Evolutionary conservation across 2,113 vertebrate genomes (phyloP).

Genomic region (Anser cygnoides): DNA sequence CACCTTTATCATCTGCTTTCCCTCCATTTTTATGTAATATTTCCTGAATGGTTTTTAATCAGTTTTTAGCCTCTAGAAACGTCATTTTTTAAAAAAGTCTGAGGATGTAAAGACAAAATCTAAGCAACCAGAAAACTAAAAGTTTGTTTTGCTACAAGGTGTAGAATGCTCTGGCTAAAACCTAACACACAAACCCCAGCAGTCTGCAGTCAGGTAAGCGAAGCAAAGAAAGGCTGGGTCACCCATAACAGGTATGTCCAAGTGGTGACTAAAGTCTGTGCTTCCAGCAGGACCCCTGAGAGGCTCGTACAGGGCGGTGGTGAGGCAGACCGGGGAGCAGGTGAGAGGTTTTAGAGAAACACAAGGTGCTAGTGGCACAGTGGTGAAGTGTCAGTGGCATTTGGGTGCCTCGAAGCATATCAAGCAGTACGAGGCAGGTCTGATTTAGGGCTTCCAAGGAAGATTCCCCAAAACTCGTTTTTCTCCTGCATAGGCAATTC

Average conservation of each 20-base stretch:
- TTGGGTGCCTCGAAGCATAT: background rate
- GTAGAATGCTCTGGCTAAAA: background rate
- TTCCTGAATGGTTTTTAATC: background rate
- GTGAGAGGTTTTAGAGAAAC: background rate
- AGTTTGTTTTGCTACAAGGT: background rate
- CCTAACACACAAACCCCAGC: background rate
- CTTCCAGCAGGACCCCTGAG: background rate
- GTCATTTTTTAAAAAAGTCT: background rate
- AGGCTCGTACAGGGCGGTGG: fast-evolving
- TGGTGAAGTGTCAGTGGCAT: background rate
- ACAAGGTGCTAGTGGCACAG: background rate
- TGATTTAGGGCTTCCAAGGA: background rate
- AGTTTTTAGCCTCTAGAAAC: background rate
- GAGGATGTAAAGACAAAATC: background rate
- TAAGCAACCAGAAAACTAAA: background rate
- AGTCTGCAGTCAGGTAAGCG: background rate
- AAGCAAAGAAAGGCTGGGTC: background rate
- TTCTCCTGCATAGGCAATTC: conserved; percentile 14
- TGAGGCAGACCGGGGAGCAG: background rate
- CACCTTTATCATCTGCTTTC: background rate
- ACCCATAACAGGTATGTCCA: background rate
- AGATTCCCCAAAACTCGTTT: background rate
- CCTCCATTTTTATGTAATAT: background rate
- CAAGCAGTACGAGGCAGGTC: background rate
- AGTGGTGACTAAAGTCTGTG: background rate